Conservation (phyloP, 2,113 vertebrate genomes). For the Psammodynastes pulverulentus region DNA sequence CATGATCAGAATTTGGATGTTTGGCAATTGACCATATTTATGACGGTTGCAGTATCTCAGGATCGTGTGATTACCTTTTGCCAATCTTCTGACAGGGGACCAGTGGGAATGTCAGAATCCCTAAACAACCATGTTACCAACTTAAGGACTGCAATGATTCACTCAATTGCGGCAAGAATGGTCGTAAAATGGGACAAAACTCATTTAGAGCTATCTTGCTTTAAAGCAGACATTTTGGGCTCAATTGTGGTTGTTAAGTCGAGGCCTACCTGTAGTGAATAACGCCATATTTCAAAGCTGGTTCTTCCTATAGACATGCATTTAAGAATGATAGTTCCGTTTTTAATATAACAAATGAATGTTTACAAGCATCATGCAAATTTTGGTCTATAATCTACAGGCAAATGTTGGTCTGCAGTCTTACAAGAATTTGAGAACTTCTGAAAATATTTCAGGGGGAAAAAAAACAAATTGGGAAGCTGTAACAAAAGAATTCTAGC, state of each 20-base stretch:
- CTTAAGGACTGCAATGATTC: too few species aligned
- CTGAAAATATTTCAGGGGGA: not conserved
- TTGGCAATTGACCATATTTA: not conserved
- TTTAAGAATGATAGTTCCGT: not conserved
- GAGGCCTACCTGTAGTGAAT: not conserved
- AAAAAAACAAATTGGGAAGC: not conserved
- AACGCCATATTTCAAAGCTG: not conserved
- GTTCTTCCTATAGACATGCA: not conserved
- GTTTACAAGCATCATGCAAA: not conserved
- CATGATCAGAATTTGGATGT: not conserved
- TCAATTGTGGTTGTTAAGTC: not conserved
- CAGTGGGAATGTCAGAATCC: too few species aligned
- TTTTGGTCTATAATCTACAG: not conserved
- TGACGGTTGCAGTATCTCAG: not conserved
- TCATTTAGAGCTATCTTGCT: too few species aligned
- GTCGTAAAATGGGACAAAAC: too few species aligned
- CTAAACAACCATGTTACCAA: too few species aligned
- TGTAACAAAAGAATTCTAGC: not conserved
- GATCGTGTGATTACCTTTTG: too few species aligned
- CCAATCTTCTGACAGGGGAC: too few species aligned
- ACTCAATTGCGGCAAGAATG: too few species aligned
- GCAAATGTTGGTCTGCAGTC: not conserved
- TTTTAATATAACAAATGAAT: not conserved
- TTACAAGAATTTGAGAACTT: not conserved
- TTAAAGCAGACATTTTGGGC: too few species aligned